These are phyloP conservation scores for Steinernema feltiae DNA, from an alignment of 1,140 invertebrate species.

Conservation along the genomic window DNA sequence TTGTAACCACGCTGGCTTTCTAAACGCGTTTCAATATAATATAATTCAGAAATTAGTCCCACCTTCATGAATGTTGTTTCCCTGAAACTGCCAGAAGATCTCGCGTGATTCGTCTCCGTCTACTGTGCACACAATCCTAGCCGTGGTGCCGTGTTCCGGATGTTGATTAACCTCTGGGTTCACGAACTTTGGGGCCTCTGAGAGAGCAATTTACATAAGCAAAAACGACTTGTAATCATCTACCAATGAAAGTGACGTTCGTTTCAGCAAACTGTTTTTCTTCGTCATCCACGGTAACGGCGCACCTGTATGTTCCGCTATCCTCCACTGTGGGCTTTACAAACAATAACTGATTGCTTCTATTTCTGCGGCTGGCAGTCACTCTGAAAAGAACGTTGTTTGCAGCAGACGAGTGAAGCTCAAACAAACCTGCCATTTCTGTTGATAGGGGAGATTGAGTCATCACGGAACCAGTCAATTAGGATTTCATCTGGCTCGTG, in stretches of 20 bases:
- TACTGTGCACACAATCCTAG: conserved; percentile 34
- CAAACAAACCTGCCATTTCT: neutral
- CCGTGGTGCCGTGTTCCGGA: conserved; percentile 35
- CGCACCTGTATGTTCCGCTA: neutral
- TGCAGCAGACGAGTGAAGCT: neutral
- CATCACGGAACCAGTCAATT: neutral
- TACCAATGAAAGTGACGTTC: neutral
- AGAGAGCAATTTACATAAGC: conserved; percentile 13
- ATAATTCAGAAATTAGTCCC: conserved; percentile 2
- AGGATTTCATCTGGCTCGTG: neutral
- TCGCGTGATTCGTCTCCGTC: conserved; percentile 27
- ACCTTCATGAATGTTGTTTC: conserved; percentile 35
- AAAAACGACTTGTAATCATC: neutral
- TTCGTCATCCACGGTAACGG: neutral
- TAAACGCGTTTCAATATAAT: conserved; percentile 16
- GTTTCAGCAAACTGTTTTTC: neutral
- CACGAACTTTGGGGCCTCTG: conserved; percentile 35
- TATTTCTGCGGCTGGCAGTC: neutral
- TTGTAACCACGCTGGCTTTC: conserved; percentile 29
- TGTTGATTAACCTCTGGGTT: conserved; percentile 29
- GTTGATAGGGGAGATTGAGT: neutral
- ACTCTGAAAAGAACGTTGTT: neutral
- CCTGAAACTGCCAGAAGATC: conserved; percentile 42
- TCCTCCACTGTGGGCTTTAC: neutral
- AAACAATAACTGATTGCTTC: neutral